Conservation (phyloP, 1,140 invertebrate species). For the Listronotus oregonensis region DNA sequence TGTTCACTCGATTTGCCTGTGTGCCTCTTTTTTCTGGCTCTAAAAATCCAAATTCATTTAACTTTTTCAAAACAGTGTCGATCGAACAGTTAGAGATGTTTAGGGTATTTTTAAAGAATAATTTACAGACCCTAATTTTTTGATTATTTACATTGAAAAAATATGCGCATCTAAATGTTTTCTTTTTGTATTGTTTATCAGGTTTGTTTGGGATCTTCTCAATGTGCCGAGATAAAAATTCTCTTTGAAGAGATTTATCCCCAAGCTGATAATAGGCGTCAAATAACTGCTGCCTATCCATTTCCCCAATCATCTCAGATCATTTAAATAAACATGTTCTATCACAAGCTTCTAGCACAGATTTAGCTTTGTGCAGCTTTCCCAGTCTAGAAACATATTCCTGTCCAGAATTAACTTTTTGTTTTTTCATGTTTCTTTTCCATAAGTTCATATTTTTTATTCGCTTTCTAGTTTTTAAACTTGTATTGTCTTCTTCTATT, state of each 20-base stretch:
- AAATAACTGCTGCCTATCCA: too few relatives aligned
- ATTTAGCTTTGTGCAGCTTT: slow-evolving; percentile 15
- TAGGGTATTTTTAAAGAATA: neutral
- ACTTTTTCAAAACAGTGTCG: slow-evolving; percentile 12
- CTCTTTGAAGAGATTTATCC: too few relatives aligned
- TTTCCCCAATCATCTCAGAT: too few relatives aligned
- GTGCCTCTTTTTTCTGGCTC: neutral
- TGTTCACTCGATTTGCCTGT: slow-evolving; percentile 6
- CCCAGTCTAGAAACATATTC: slow-evolving; percentile 4
- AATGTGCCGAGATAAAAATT: neutral
- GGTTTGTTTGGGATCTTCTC: neutral
- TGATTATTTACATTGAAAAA: too few relatives aligned
- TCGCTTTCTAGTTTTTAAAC: neutral
- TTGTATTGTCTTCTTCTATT: too few relatives aligned
- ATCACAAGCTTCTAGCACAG: neutral
- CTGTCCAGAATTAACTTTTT: slow-evolving; percentile 3
- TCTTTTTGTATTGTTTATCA: too few relatives aligned
- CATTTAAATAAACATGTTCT: too few relatives aligned
- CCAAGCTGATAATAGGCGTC: too few relatives aligned
- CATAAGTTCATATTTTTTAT: neutral
- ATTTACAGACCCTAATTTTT: too few relatives aligned
- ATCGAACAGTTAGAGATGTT: slow-evolving; percentile 3
- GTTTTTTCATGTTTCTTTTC: slow-evolving; percentile 3
- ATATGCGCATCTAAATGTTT: too few relatives aligned
- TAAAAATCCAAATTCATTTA: slow-evolving; percentile 6